These are phyloP conservation scores for Patella pellucida DNA, from an alignment of 2,888 invertebrate species.

Conservation along the genomic window DNA sequence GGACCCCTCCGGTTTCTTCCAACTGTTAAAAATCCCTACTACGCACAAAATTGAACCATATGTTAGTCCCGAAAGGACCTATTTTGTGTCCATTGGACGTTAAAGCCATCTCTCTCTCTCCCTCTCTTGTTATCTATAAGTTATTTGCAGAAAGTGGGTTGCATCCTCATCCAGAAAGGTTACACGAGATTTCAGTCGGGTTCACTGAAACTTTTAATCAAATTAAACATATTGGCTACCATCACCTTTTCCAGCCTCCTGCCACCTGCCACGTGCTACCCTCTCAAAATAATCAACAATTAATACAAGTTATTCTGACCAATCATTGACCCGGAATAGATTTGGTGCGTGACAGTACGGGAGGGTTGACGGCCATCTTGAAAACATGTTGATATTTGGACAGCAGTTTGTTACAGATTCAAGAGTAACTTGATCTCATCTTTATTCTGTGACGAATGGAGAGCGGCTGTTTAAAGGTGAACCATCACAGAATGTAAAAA, in stretches of 20 bases:
- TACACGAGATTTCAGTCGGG: no score
- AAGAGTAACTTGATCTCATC: background rate
- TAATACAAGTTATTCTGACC: constrained; percentile 6
- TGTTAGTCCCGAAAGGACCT: no score
- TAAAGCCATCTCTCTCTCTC: no score
- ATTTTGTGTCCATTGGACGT: no score
- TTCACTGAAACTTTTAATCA: background rate
- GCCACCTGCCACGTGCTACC: constrained; percentile 3
- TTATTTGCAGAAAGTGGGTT: no score
- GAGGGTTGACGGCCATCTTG: constrained; percentile 7
- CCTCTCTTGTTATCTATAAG: no score
- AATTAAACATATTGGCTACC: background rate
- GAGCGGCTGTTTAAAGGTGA: background rate
- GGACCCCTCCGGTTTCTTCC: no score
- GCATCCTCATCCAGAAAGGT: no score
- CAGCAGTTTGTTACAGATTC: constrained; percentile 1
- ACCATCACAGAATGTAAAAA: background rate
- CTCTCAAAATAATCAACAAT: constrained; percentile 9
- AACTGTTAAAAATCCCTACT: no score
- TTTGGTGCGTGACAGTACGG: background rate
- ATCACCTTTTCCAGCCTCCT: background rate
- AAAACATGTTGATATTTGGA: constrained; percentile 9
- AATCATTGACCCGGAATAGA: constrained; percentile 6
- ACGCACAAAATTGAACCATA: no score
- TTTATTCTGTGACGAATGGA: background rate